Evolutionary conservation across 2,113 vertebrate species (phyloP).

Genomic region (Macquaria australasica): DNA sequence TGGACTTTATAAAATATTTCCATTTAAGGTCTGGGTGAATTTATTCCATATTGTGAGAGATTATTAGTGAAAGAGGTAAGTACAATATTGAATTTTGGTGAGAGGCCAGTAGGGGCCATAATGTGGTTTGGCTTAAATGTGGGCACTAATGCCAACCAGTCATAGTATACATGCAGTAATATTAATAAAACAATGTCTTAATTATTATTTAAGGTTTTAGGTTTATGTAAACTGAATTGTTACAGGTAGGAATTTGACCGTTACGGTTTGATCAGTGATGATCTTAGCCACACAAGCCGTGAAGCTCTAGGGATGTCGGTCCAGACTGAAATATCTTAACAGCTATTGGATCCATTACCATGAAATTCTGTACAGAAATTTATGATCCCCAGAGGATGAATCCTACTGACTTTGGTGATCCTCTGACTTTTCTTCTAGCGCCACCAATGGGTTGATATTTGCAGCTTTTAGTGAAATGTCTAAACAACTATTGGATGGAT

Average conservation of each 20-base stretch:
- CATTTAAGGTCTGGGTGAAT: conserved; percentile 16
- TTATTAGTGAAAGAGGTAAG: conserved; percentile 27
- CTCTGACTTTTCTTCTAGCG: no score
- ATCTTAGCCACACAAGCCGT: background rate
- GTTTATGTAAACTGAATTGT: background rate
- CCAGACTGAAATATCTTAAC: background rate
- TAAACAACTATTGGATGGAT: background rate
- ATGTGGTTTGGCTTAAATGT: conserved; percentile 16
- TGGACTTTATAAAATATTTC: conserved; percentile 41
- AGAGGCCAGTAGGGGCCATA: background rate
- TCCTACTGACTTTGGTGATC: no score
- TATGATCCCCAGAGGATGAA: no score
- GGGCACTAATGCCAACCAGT: background rate
- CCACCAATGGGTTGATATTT: no score
- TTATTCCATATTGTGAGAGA: conserved; percentile 30
- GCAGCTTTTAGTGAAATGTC: no score
- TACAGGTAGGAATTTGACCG: background rate
- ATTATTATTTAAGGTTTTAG: background rate
- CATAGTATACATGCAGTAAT: background rate
- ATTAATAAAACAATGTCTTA: background rate
- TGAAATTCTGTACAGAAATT: background rate
- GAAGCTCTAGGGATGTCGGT: background rate
- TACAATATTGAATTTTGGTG: conserved; percentile 25
- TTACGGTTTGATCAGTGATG: background rate
- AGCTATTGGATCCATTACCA: background rate